Evolutionary conservation across 1,140 invertebrate species (phyloP).

Genomic region (Gonatopus flavifemur): DNA sequence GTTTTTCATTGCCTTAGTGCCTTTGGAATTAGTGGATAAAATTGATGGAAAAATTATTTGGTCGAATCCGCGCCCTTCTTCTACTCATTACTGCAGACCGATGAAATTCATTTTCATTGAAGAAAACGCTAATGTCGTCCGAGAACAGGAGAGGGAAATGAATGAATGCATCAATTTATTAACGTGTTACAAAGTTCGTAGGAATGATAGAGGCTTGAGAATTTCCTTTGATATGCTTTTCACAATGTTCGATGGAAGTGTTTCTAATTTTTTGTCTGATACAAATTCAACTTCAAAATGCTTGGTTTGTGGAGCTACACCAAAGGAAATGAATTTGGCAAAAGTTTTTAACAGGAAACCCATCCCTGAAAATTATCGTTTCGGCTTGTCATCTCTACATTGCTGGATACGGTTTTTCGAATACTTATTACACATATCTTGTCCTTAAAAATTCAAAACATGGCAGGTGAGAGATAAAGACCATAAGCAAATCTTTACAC

Average conservation of each 20-base stretch:
- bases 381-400: background rate
- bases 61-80: background rate
- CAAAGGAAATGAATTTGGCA: background rate
- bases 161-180: background rate
- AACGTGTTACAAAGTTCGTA: background rate
- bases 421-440: background rate
- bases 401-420: background rate
- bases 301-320: background rate
- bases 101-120: background rate
- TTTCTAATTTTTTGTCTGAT: too few species aligned
- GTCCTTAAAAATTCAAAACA: background rate
- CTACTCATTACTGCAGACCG: background rate
- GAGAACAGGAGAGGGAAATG: background rate
- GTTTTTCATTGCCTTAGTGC: too few species aligned
- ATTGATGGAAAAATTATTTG: background rate
- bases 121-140: background rate
- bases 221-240: background rate
- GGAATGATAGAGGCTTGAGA: background rate
- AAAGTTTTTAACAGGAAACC: background rate
- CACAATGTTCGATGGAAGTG: background rate
- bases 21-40: background rate
- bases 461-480: background rate
- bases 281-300: background rate
- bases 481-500: background rate
- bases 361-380: background rate